Conservation (phyloP, 2,888 invertebrate genomes). For the Sarcophaga subvicina region DNA sequence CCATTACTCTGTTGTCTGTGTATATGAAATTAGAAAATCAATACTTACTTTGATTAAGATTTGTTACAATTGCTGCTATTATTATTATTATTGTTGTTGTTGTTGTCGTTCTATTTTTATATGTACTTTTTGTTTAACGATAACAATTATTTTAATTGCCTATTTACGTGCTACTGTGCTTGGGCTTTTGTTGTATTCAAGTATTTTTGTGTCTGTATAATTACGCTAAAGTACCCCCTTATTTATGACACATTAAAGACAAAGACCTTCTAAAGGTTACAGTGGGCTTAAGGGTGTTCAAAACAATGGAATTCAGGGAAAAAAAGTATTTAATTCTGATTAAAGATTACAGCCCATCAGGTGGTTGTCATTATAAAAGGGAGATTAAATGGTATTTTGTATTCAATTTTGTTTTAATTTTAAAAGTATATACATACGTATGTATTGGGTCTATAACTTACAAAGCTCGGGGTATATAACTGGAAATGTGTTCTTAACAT, state of each 20-base stretch:
- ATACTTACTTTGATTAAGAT: conserved; percentile 29
- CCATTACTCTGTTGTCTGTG: too few species aligned
- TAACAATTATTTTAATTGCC: conserved; percentile 16
- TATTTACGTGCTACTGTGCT: neutral
- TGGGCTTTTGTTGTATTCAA: neutral
- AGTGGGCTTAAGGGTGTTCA: neutral
- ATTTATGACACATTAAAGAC: conserved; percentile 1
- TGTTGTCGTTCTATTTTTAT: neutral
- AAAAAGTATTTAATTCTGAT: too few species aligned
- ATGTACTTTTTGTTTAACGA: neutral
- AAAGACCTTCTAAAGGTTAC: neutral
- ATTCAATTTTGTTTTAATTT: too few species aligned
- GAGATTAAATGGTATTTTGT: too few species aligned
- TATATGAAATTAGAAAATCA: conserved; percentile 35
- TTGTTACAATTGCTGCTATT: neutral
- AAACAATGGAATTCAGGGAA: neutral
- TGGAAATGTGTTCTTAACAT: too few species aligned
- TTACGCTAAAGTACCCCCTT: conserved; percentile 5
- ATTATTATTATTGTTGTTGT: too few species aligned
- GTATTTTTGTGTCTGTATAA: neutral
- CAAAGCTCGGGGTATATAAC: too few species aligned
- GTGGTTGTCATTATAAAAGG: too few species aligned
- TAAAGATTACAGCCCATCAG: too few species aligned
- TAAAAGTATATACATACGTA: too few species aligned
- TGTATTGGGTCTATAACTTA: too few species aligned